Evolutionary conservation across 2,113 vertebrate genomes (phyloP), one percentile per base, ranked within the genome.

Genomic region (Passer domesticus): DNA sequence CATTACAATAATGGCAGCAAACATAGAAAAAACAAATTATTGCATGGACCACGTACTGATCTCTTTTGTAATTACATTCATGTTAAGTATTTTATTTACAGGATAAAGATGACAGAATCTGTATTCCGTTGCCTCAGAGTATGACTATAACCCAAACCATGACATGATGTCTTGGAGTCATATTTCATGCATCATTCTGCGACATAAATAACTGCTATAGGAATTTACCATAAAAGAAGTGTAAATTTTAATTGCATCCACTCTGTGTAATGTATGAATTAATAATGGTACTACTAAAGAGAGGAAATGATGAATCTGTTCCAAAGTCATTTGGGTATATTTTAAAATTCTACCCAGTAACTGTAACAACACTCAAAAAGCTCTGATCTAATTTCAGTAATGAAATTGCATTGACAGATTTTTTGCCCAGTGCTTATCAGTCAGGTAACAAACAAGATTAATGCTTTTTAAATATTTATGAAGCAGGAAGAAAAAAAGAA

Each of bases 401-500:
- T 73, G 50, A 92, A 95, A 94, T 15, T 66, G 47, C 63, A 88
- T 43, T 80, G 75, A 85, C 59, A 86, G 46, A 55, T 69, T 79
- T 95, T 92, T 91, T 94, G 50, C 70, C 70, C 74, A 83, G 53
- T 79, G 41, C 81, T 97, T 92, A 87, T 92, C 89, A 95, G 89
- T 50, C 78, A 94, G 77, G 82, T 87, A 91, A 94, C 46, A 95
- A 97, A 92, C 81, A 87, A 79, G 77, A 94, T 92, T 83, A 92
- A 84, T 15, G 43, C 24, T 94, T 87, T 50, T 87, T 21, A 82
- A 95, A 94, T 95, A 96, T 95, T 95, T 91, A 96, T 90, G 52
- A 96, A 76, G 39, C 17, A 77, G 33, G 24, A 76, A 73, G 63
- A 44, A 90, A 91, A 82, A 95, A 91, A 75, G 50, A 94, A 66